Conservation (phyloP, 1,140 invertebrate species). For the Phymastichus coffea region DNA sequence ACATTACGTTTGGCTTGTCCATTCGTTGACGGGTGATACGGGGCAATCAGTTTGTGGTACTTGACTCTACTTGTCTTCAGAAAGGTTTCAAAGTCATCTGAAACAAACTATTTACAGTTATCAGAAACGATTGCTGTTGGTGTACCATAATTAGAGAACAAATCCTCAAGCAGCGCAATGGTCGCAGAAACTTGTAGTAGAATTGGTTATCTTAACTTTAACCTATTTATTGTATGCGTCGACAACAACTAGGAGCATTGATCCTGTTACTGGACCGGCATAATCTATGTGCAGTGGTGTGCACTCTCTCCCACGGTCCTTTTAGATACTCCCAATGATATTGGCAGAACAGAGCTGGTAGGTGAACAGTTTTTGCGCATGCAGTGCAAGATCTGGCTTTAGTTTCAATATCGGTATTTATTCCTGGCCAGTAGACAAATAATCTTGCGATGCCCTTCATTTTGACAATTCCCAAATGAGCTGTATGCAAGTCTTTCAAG, state of each 20-base stretch:
- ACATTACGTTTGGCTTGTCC: no score
- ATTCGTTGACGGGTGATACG: conserved; percentile 44
- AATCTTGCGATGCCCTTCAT: conserved; percentile 55
- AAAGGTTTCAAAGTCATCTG: conserved; percentile 38
- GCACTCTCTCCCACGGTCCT: conserved; percentile 48
- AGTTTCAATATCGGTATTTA: conserved; percentile 53
- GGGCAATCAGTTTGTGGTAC: conserved; percentile 34
- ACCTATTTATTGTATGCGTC: conserved; percentile 56
- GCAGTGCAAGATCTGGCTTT: conserved; percentile 19
- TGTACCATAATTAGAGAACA: conserved; percentile 35
- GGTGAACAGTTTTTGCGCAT: conserved; percentile 20
- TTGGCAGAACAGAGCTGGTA: background rate
- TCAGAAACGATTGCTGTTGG: conserved; percentile 37
- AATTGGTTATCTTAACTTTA: conserved; percentile 28
- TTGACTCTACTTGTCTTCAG: conserved; percentile 33
- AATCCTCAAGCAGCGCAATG: conserved; percentile 32
- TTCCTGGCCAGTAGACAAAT: conserved; percentile 54
- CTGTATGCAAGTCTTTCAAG: conserved; percentile 46
- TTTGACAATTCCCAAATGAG: conserved; percentile 53
- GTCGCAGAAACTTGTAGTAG: conserved; percentile 22
- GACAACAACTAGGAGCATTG: conserved; percentile 48
- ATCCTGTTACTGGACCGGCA: conserved; percentile 48
- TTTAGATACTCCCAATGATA: conserved; percentile 36
- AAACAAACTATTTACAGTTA: conserved; percentile 37
- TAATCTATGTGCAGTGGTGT: conserved; percentile 57